These are phyloP conservation scores for Philonicus albiceps DNA, from an alignment of 2,888 invertebrate genomes.

Conservation along the genomic window DNA sequence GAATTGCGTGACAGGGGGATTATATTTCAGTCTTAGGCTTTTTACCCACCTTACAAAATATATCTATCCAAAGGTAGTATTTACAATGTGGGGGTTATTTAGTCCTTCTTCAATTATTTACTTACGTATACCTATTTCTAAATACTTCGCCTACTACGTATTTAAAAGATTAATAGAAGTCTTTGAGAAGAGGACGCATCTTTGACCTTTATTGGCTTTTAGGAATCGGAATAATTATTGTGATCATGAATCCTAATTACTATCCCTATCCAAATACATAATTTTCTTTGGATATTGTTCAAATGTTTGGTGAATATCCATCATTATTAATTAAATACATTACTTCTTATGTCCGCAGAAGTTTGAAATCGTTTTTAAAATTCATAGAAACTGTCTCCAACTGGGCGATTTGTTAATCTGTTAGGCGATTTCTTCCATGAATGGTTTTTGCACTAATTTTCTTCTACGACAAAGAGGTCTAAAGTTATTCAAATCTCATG, in stretches of 20 bases:
- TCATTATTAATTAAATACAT: neutral
- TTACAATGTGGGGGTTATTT: neutral
- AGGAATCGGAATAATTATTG: neutral
- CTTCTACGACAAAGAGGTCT: neutral
- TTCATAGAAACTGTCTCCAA: neutral
- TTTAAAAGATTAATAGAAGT: neutral
- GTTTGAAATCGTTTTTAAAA: neutral
- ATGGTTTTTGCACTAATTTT: neutral
- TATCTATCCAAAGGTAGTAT: neutral
- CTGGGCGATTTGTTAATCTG: neutral
- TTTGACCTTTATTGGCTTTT: neutral
- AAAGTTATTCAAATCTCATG: neutral
- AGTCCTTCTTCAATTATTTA: neutral
- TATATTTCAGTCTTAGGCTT: neutral
- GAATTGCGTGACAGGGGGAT: neutral
- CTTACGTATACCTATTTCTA: neutral
- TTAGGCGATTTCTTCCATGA: neutral
- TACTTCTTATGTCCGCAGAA: neutral
- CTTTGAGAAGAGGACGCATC: neutral
- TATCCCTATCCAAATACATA: neutral
- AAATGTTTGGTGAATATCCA: neutral
- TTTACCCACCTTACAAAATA: neutral
- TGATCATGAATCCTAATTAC: neutral
- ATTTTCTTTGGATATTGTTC: neutral
- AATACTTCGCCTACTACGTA: neutral